Evolutionary conservation across 2,113 vertebrate species (phyloP).

Genomic region (Myotis lucifugus): DNA sequence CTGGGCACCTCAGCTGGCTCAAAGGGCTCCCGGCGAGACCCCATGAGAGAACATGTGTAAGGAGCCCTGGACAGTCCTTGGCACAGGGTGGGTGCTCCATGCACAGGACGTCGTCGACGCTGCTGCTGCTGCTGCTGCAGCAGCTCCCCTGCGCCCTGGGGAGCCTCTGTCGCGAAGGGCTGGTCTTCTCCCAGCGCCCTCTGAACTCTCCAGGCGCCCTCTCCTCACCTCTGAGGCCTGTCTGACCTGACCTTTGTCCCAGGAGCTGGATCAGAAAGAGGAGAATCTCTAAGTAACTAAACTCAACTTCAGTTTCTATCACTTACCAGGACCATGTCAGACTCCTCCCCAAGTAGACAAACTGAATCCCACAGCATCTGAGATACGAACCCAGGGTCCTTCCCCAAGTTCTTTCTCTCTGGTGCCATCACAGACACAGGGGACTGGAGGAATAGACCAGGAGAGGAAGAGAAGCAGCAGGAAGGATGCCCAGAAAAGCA

Average conservation of each 20-base stretch:
- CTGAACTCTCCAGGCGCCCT: not conserved
- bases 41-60: not conserved
- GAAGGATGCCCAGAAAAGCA: not conserved
- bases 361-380: not conserved
- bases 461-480: not conserved
- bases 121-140: too few relatives aligned
- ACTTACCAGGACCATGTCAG: not conserved
- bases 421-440: not conserved
- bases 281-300: not conserved
- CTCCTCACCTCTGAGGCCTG: not conserved
- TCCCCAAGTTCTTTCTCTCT: not conserved
- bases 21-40: not conserved
- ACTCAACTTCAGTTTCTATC: conserved; percentile 10
- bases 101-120: not conserved
- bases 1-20: not conserved
- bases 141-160: not conserved
- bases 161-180: not conserved
- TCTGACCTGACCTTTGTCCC: not conserved
- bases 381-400: not conserved
- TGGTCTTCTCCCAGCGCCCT: not conserved
- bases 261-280: not conserved
- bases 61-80: not conserved
- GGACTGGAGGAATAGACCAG: not conserved
- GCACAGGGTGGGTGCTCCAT: not conserved
- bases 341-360: not conserved